Evolutionary conservation across 2,888 invertebrate genomes (phyloP), one percentile per base, ranked within the genome.

Genomic region (Strigamia crassipes): DNA sequence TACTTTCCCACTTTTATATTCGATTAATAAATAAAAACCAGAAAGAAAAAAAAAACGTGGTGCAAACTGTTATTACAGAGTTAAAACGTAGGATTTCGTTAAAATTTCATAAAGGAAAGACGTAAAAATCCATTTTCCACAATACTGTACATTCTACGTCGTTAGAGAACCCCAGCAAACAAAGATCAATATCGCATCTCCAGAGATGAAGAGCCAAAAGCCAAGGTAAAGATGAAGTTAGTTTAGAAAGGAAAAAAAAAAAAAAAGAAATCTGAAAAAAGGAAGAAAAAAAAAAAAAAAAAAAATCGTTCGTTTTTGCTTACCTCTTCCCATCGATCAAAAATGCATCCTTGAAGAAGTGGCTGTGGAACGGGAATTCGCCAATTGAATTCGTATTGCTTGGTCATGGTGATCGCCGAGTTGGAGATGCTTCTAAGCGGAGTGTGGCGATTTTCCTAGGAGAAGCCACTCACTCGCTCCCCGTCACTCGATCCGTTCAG

Each of bases 361-460:
- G 93, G 91, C 86, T 96, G 94, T 78, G 98, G 98, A 85, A 99
- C 96, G 83, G 94, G 93, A 86, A 96, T 94, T 89, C 94, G 96
- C 99, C 99, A 99, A 91, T 96, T 94, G 91, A 99, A 99, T 88
- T 99, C 98, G 90, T 96, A 98, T 89, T 94, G 95, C 90, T 99
- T 99, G 87, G 99, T 99, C 97, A 97, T 97, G 90, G 31, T 42
- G 31, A 18, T 73, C 15, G 8, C 42, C 12, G 34, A n/a, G 78
- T 34, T 23, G 23, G 31, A 13, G 31, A 31, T 73, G 73, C 13
- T 27, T 31, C 15, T 73, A 73, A 23, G 73, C n/a, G 56, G n/a
- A n/a, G 56, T 73, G 73, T 13, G 73, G 73, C 73, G 73, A 73
- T 73, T 73, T 31, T 73, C 73, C 73, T 27, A 73, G 73, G 31